These are phyloP conservation scores for Eupsilia transversa DNA, from an alignment of 2,888 invertebrate genomes.

Conservation along the genomic window DNA sequence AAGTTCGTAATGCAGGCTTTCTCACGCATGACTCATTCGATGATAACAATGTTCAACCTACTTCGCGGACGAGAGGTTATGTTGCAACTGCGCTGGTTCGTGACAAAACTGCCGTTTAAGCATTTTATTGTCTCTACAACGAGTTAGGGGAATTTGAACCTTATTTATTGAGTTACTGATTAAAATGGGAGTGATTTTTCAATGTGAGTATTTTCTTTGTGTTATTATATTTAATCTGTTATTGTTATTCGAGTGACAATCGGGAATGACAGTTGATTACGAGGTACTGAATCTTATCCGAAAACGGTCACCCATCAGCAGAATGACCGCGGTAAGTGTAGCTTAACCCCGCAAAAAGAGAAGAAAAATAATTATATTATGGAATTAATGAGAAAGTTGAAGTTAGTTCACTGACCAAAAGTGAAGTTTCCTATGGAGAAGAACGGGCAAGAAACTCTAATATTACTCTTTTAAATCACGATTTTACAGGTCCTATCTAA, in stretches of 20 bases:
- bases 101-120: slow-evolving; percentile 38
- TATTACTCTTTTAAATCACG: not conserved
- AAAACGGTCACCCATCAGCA: not conserved
- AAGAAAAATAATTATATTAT: no score
- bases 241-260: slow-evolving; percentile 26
- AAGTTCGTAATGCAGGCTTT: slow-evolving; percentile 11
- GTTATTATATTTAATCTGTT: not conserved
- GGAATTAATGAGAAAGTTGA: no score
- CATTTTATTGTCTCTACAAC: slow-evolving; percentile 35
- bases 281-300: not conserved
- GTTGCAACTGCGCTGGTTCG: slow-evolving; percentile 41
- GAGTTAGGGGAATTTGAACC: slow-evolving; percentile 1
- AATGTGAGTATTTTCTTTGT: slow-evolving; percentile 15
- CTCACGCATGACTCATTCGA: slow-evolving; percentile 46
- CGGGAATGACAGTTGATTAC: not conserved
- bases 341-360: not conserved
- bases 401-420: not conserved
- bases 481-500: no score
- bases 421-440: no score
- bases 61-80: slow-evolving; percentile 38
- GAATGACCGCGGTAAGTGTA: not conserved
- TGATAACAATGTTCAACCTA: slow-evolving; percentile 47
- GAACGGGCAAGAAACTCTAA: not conserved
- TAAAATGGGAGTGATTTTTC: not conserved
- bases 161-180: not conserved